phyloP scores from a whole-genome alignment of 2,797 vertebrate species.

The Pangasius mekongensis region DNA sequence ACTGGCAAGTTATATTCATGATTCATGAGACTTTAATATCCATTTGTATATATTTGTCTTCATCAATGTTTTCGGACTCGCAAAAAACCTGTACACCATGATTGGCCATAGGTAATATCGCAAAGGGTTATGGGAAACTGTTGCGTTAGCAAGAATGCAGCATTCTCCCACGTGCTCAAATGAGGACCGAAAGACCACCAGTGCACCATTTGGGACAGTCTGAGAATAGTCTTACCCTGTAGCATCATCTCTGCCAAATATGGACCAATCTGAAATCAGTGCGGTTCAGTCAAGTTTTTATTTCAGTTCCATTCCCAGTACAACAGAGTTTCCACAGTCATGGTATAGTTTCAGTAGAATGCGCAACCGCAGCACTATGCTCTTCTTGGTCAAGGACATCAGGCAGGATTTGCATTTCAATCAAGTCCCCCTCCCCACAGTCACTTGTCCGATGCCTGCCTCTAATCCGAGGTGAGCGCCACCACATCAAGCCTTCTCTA shows the following conservation, averaged over 20 bases:
- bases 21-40: background rate
- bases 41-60: background rate
- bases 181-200: background rate
- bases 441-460: background rate
- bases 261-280: background rate
- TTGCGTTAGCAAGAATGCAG: background rate
- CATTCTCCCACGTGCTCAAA: background rate
- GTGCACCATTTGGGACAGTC: background rate
- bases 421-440: background rate
- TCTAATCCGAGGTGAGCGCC: constrained; percentile 36
- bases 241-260: background rate
- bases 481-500: constrained; percentile 18
- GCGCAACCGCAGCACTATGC: background rate
- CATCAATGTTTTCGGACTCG: background rate
- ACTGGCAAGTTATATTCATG: background rate
- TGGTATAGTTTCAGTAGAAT: background rate
- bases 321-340: background rate
- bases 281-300: background rate
- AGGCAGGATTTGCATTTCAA: constrained; percentile 42
- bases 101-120: background rate
- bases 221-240: background rate
- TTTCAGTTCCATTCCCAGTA: background rate
- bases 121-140: background rate
- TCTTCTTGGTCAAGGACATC: constrained; percentile 48
- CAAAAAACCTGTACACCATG: background rate